These are phyloP conservation scores for Lamproptera curius DNA, from an alignment of 2,888 invertebrate species.

Conservation along the genomic window DNA sequence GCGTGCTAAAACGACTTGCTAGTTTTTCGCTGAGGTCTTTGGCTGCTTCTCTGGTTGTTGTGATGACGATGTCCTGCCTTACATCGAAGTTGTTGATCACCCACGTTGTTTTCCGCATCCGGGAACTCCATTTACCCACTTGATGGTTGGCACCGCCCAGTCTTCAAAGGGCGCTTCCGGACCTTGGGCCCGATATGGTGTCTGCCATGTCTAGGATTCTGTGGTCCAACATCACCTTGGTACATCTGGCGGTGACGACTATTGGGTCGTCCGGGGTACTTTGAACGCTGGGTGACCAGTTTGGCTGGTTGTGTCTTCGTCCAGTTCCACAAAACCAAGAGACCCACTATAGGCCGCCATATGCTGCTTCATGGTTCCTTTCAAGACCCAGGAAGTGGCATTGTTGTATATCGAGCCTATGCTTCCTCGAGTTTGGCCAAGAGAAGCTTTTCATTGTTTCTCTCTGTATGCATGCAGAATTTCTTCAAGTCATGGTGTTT, in stretches of 20 bases:
- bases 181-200: not conserved
- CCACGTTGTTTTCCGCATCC: not conserved
- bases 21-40: slow-evolving; percentile 16
- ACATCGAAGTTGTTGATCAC: not conserved
- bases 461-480: too few species aligned
- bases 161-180: not conserved
- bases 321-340: slow-evolving; percentile 2
- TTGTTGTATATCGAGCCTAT: slow-evolving; percentile 9
- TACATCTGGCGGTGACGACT: slow-evolving; percentile 5
- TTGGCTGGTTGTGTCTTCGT: slow-evolving; percentile 3
- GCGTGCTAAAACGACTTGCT: not conserved
- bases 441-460: not conserved
- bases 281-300: slow-evolving; percentile 1
- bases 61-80: not conserved
- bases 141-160: not conserved
- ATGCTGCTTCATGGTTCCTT: not conserved
- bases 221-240: slow-evolving; percentile 8
- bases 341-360: not conserved
- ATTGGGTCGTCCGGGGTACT: slow-evolving; percentile 6
- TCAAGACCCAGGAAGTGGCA: not conserved
- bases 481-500: too few species aligned
- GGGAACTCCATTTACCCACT: not conserved
- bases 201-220: slow-evolving; percentile 1
- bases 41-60: slow-evolving; percentile 19
- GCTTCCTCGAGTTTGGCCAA: slow-evolving; percentile 1